Percentiles rank a stretch among this genome's conserved stretches.
These are phyloP conservation scores for Sturnira hondurensis DNA, from an alignment of 2,113 vertebrate genomes.

Conservation along the genomic window DNA sequence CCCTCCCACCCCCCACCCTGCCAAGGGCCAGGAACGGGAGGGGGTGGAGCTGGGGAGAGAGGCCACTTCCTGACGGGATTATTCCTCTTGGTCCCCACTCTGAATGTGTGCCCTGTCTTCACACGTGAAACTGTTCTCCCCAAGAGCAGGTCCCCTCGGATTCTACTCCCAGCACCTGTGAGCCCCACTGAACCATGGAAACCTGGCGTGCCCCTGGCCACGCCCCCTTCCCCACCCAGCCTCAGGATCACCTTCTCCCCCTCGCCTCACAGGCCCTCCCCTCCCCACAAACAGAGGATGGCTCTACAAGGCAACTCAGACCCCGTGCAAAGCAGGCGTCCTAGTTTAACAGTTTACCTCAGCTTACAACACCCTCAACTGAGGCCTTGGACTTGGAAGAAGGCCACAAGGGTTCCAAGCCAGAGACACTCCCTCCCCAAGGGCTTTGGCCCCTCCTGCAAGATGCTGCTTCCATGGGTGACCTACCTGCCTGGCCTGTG, in stretches of 20 bases:
- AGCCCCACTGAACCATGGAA: background rate
- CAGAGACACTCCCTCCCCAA: background rate
- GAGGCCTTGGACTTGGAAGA: background rate
- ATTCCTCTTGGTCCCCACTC: background rate
- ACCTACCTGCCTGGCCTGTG: background rate
- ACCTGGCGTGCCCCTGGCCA: background rate
- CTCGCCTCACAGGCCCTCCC: too few species aligned
- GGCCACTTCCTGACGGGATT: background rate
- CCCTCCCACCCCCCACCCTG: background rate
- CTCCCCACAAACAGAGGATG: background rate
- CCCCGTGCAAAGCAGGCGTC: too few species aligned
- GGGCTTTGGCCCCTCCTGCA: too few species aligned
- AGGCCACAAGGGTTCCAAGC: background rate
- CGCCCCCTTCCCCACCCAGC: background rate
- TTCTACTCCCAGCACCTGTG: background rate
- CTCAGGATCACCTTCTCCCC: background rate
- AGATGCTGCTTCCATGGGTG: too few species aligned
- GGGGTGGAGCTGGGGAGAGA: background rate
- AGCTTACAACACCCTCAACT: background rate
- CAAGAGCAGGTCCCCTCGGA: background rate
- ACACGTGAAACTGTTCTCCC: background rate
- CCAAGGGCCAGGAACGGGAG: background rate
- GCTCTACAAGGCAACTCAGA: background rate
- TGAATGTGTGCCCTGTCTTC: fast-evolving
- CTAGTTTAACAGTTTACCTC: background rate